Percentiles rank a stretch among this genome's conserved stretches.
Conservation (phyloP, 1,140 invertebrate species). For the Bicyclus anynana region DNA sequence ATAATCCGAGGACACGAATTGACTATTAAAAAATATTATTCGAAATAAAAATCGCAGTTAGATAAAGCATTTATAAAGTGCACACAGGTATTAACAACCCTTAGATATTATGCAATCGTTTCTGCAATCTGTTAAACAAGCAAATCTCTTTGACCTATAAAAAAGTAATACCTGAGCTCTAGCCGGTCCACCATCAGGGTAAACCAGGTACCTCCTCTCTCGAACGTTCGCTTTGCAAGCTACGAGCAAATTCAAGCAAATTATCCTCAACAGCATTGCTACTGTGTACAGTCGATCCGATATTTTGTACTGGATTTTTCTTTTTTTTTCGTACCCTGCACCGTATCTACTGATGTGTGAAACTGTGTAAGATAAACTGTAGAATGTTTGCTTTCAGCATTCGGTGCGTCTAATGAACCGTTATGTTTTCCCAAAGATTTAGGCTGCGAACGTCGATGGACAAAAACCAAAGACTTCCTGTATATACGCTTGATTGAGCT, state of each 20-base stretch:
- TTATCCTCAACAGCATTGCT: conserved; percentile 41
- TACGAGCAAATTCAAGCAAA: conserved; percentile 52
- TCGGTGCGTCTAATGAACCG: conserved; percentile 66
- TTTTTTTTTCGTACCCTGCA: conserved; percentile 33
- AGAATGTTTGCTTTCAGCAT: conserved; percentile 58
- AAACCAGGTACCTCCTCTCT: conserved; percentile 65
- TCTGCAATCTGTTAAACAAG: too few relatives aligned
- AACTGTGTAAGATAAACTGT: conserved; percentile 59
- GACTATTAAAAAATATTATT: too few relatives aligned
- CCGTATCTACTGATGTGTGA: conserved; percentile 44
- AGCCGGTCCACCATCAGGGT: conserved; percentile 71
- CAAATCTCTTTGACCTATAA: background rate
- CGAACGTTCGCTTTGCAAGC: conserved; percentile 35
- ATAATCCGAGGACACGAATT: too few relatives aligned
- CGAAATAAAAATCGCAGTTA: too few relatives aligned
- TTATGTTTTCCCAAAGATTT: conserved; percentile 68
- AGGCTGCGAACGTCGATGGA: conserved; percentile 17
- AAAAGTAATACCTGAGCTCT: conserved; percentile 63
- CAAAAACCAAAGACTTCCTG: too few relatives aligned
- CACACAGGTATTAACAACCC: too few relatives aligned
- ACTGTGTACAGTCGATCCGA: background rate
- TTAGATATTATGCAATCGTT: too few relatives aligned
- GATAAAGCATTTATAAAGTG: too few relatives aligned
- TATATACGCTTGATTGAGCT: too few relatives aligned
- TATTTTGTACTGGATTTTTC: conserved; percentile 8